phyloP scores from a whole-genome alignment of 2,888 invertebrate genomes.

The Drosophila nigricruria region DNA sequence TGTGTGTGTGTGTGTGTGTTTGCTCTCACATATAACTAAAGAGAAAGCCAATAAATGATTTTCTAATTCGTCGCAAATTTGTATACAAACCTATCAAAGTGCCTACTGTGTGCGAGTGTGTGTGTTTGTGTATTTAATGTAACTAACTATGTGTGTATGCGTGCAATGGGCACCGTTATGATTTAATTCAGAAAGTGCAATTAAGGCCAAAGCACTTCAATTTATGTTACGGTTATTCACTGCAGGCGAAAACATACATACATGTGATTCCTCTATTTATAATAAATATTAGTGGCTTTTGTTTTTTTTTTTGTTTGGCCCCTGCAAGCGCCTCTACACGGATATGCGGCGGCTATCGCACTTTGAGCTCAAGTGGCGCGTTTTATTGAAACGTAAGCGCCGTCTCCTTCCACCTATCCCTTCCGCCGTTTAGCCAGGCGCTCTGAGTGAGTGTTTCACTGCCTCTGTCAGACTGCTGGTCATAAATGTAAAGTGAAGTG shows the following conservation, averaged over 20 bases:
- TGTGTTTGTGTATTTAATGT: neutral
- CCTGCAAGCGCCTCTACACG: conserved; percentile 34
- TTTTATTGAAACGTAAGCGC: conserved; percentile 54
- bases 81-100: conserved; percentile 18
- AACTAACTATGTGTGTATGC: neutral
- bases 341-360: conserved; percentile 43
- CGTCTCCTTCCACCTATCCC: neutral
- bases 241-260: neutral
- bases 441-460: conserved; percentile 4
- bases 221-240: conserved; percentile 23
- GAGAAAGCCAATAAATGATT: conserved; percentile 53
- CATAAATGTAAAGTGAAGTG: conserved; percentile 55
- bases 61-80: conserved; percentile 36
- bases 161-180: conserved; percentile 27
- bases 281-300: conserved; percentile 10
- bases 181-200: conserved; percentile 45
- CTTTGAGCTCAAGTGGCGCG: conserved; percentile 72
- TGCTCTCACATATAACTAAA: conserved; percentile 21
- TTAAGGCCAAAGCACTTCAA: conserved; percentile 37
- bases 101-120: neutral
- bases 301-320: neutral
- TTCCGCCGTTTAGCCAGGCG: conserved; percentile 34
- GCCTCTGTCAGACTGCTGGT: conserved; percentile 39
- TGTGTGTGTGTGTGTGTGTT: neutral
- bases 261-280: conserved; percentile 5